Percentiles rank a stretch among this genome's conserved stretches.
Conservation (phyloP, 2,888 invertebrate species). For the Rhabditophanes sp. region DNA sequence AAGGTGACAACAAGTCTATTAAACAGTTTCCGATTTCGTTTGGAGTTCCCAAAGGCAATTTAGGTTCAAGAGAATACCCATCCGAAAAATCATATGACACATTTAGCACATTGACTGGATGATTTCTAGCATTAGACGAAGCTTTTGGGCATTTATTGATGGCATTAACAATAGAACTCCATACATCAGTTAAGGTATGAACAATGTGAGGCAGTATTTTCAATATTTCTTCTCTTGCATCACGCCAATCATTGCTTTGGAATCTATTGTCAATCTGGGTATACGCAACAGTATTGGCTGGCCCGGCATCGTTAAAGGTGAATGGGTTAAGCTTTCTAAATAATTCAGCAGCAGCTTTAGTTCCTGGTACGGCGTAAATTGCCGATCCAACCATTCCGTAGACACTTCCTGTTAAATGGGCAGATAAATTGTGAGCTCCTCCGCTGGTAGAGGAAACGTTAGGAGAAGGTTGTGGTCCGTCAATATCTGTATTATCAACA, state of each 20-base stretch:
- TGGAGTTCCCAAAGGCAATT: too few species aligned
- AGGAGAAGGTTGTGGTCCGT: not conserved
- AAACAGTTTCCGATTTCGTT: too few species aligned
- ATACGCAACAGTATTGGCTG: not conserved
- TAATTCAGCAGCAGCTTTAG: conserved; percentile 53
- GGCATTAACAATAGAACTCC: too few species aligned
- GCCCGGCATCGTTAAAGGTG: conserved; percentile 50
- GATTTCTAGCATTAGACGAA: too few species aligned
- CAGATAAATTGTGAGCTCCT: conserved; percentile 1
- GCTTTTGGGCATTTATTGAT: too few species aligned
- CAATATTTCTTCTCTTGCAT: conserved; percentile 59
- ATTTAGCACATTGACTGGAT: too few species aligned
- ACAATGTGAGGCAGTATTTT: conserved; percentile 66
- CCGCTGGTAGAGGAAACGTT: not conserved
- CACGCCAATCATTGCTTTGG: too few species aligned
- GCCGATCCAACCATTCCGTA: conserved; percentile 21
- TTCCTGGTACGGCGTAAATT: conserved; percentile 35
- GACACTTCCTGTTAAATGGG: conserved; percentile 9
- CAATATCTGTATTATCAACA: conserved; percentile 12
- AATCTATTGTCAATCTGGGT: conserved; percentile 1
- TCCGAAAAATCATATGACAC: too few species aligned
- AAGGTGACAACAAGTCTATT: conserved; percentile 68
- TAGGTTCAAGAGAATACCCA: too few species aligned
- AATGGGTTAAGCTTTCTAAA: conserved; percentile 67
- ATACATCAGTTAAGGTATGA: conserved; percentile 59